These are phyloP conservation scores for Neopelma chrysocephalum DNA, from an alignment of 2,797 vertebrate genomes.

Conservation along the genomic window DNA sequence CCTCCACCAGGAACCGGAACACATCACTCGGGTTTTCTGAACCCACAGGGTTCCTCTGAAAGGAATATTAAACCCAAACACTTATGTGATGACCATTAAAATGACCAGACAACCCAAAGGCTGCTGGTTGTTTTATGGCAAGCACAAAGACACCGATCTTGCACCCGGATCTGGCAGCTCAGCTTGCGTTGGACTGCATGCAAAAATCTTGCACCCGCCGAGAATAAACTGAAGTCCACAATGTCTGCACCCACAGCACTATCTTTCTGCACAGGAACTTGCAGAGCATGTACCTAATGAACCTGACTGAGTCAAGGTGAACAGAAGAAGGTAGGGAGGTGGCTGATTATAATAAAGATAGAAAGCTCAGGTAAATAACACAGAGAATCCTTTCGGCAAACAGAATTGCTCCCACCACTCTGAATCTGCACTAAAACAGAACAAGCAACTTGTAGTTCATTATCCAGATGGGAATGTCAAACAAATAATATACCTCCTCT, in stretches of 20 bases:
- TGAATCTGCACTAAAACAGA: background rate
- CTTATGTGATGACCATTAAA: rapidly evolving
- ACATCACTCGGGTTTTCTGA: conserved; percentile 94
- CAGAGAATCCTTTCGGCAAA: background rate
- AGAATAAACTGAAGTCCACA: background rate
- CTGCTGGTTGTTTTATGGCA: background rate
- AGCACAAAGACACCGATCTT: background rate
- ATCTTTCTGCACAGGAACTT: background rate
- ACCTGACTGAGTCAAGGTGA: background rate
- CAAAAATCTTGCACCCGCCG: background rate
- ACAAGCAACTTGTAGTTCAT: background rate
- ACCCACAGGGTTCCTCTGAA: conserved; percentile 90
- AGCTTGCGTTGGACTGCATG: background rate
- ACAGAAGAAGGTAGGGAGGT: background rate
- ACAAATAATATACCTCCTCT: background rate
- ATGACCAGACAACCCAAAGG: background rate
- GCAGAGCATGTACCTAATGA: background rate
- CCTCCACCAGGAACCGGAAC: conserved; percentile 96
- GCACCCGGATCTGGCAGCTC: background rate
- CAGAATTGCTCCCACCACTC: background rate
- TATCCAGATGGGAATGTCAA: conserved; percentile 6
- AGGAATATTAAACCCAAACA: background rate
- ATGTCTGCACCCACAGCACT: background rate
- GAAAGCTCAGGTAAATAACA: background rate
- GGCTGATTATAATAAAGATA: background rate